Evolutionary conservation across 2,113 vertebrate genomes (phyloP).

Genomic region (Acanthisitta chloris): DNA sequence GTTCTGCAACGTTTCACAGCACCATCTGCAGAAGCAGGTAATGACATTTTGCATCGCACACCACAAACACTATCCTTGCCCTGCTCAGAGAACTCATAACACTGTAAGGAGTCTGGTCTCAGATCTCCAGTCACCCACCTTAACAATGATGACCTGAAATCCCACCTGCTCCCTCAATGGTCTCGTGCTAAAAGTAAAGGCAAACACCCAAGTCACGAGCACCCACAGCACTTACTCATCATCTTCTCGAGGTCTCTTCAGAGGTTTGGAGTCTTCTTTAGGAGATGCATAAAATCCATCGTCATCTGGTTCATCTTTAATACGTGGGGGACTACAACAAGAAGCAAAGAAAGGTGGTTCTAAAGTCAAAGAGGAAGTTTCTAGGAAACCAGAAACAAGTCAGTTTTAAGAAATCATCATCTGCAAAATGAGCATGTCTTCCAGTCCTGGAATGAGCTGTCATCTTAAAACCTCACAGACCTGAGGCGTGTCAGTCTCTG

Average conservation of each 20-base stretch:
- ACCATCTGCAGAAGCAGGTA: not conserved
- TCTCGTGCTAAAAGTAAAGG: not conserved
- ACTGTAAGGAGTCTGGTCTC: not conserved
- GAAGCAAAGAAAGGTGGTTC: not conserved
- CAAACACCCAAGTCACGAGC: not conserved
- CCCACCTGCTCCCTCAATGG: not conserved
- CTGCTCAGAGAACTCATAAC: not conserved
- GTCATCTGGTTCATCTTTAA: conserved; percentile 91
- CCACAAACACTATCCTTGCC: not conserved
- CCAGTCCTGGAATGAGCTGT: not conserved
- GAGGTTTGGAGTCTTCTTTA: conserved; percentile 82
- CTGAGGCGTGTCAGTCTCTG: not conserved
- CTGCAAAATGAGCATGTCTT: not conserved
- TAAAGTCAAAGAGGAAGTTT: not conserved
- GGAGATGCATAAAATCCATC: conserved; percentile 81
- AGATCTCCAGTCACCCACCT: not conserved
- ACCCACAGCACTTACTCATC: conserved; percentile 82
- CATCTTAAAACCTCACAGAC: not conserved
- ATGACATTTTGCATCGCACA: not conserved
- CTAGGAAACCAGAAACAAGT: not conserved
- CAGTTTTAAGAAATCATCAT: not conserved
- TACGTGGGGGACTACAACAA: conserved; percentile 76
- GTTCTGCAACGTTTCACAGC: not conserved
- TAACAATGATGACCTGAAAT: not conserved
- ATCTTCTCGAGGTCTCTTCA: conserved; percentile 86